Evolutionary conservation across 1,140 invertebrate genomes (phyloP), one percentile per base, ranked within the genome.

Genomic region (Eubasilissa regina): DNA sequence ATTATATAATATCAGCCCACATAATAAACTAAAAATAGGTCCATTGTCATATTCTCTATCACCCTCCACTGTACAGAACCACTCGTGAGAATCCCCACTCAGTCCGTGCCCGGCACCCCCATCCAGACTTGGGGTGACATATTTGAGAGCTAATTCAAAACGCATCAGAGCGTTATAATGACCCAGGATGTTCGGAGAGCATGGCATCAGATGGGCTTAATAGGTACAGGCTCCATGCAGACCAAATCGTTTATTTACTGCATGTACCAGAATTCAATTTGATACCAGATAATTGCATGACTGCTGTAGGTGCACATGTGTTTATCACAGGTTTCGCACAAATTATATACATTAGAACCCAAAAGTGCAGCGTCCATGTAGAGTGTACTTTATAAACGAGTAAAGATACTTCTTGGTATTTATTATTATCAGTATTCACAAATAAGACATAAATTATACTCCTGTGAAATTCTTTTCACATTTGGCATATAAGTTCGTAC

Each of bases 81-180:
- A 35, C 25, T 35, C 25, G 25, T 1, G 25, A 35, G 6, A 35
- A 35, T 35, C 6, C 1, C 25, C 25, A 6, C 25, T 35, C 25
- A 35, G 25, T 35, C 25, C 25, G 25, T 35, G 25, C 25, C 6
- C 1, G 6, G 25, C 25, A 6, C 25, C 25, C 25, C 25, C 25
- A 6, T 35, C 25, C 25, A 43, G 60, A n/a, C 21, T 35, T 21
- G 60, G 60, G 60, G 60, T n/a, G 60, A 64, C 35, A 64, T 64
- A 60, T 60, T 64, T 44, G 60, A 25, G 35, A 21, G 1, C 60
- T 64, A 64, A 64, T 64, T 64, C 60, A 64, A 43, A 13, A 21
- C 35, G 19, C 60, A 64, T 64, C 60, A 13, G 60, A 43, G 60
- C 25, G 60, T 9, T 13, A 35, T 64, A 64, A 64, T 64, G 60